These are phyloP conservation scores for Penelope pileata DNA, from an alignment of 2,113 vertebrate species.

Conservation along the genomic window DNA sequence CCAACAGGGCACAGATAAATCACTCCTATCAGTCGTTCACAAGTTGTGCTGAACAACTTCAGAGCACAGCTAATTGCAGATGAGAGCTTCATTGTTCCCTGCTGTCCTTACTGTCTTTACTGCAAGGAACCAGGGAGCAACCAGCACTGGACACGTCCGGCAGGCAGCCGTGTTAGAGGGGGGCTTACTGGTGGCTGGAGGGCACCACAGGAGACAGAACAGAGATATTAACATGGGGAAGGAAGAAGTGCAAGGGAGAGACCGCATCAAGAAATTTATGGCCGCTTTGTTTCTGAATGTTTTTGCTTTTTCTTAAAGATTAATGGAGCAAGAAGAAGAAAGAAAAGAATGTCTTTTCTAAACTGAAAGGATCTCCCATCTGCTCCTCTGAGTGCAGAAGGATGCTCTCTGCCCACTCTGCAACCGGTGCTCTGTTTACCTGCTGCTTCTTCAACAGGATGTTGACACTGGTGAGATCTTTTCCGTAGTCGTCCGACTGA, in stretches of 20 bases:
- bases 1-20: background rate
- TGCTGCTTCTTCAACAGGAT: conserved; percentile 97
- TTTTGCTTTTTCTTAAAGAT: background rate
- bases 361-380: background rate
- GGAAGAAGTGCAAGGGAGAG: background rate
- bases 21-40: background rate
- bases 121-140: background rate
- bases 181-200: background rate
- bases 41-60: background rate
- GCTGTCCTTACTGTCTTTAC: background rate
- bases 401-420: background rate
- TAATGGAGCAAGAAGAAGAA: background rate
- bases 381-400: background rate
- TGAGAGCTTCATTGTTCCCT: background rate
- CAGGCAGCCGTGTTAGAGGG: background rate
- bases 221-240: background rate
- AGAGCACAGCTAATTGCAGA: background rate
- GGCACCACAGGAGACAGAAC: background rate
- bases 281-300: background rate
- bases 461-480: conserved; percentile 96
- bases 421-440: conserved; percentile 68
- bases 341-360: background rate
- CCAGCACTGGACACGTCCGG: background rate
- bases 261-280: background rate
- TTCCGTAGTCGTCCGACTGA: conserved; percentile 94